Conservation (phyloP, 1,140 invertebrate genomes). For the Cyrtorhinus lividipennis region DNA sequence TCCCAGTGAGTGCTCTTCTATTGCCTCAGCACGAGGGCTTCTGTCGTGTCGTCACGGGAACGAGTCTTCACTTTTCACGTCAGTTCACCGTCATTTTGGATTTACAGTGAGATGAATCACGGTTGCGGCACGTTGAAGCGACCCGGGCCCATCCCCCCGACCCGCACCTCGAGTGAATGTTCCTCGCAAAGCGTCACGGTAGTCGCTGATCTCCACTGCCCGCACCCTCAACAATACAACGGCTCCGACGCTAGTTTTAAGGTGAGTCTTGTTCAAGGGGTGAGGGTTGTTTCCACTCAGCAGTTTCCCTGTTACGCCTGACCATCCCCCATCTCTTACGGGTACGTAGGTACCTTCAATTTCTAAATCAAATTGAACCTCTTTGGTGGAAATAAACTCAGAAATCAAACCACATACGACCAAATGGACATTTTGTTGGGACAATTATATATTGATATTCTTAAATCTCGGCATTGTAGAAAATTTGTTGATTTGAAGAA, state of each 20-base stretch:
- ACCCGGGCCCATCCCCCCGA: conserved; percentile 69
- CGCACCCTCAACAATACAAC: conserved; percentile 41
- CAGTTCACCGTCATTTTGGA: neutral
- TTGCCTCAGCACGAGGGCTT: too few species aligned
- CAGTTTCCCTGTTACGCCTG: neutral
- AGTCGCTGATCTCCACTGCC: conserved; percentile 26
- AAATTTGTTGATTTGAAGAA: too few species aligned
- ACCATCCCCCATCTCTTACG: neutral
- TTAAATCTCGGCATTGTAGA: too few species aligned
- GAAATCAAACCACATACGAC: too few species aligned
- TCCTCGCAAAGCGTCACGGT: conserved; percentile 23
- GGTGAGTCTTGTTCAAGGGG: conserved; percentile 34
- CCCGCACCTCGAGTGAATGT: conserved; percentile 37
- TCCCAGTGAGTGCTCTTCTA: conserved; percentile 9
- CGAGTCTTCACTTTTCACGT: neutral
- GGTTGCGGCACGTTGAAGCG: conserved; percentile 23
- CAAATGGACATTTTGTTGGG: too few species aligned
- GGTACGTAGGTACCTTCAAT: neutral
- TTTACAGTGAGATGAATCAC: conserved; percentile 21
- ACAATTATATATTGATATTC: too few species aligned
- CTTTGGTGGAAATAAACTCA: too few species aligned
- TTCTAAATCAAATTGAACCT: too few species aligned
- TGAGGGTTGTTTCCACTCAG: too few species aligned
- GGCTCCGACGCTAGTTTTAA: conserved; percentile 76
- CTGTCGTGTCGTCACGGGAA: too few species aligned